Percentiles rank a stretch among this genome's conserved stretches.
Evolutionary conservation across 2,888 invertebrate species (phyloP).

Genomic region (Macrophya annulata): DNA sequence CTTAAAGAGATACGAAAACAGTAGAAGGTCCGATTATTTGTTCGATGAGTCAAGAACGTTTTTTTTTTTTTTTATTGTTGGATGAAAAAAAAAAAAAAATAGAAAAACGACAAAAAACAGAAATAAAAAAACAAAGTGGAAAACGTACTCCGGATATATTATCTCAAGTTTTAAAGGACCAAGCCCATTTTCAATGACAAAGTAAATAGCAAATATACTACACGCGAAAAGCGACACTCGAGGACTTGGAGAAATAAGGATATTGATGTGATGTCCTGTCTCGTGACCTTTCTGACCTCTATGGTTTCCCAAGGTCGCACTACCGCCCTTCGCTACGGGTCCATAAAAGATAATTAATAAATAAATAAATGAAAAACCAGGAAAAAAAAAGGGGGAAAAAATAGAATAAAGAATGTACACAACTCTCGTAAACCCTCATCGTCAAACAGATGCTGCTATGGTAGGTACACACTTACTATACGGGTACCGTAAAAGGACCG

Average conservation of each 20-base stretch:
- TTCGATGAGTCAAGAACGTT: not conserved
- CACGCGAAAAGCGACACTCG: not conserved
- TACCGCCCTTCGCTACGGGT: not conserved
- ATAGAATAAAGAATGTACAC: not conserved
- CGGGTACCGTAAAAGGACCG: not conserved
- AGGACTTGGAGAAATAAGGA: constrained; percentile 12
- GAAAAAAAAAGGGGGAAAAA: not conserved
- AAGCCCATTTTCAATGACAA: not conserved
- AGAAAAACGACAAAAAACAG: not conserved
- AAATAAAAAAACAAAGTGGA: not conserved
- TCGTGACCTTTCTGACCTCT: constrained; percentile 22
- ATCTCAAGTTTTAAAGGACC: constrained; percentile 10
- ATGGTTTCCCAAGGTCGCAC: constrained; percentile 18
- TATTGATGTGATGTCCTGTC: constrained; percentile 43
- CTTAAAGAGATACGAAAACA: not conserved
- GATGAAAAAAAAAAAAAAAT: not conserved
- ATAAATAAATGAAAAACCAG: constrained; percentile 2
- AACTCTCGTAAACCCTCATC: not conserved
- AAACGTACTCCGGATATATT: constrained; percentile 7
- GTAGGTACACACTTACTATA: not conserved
- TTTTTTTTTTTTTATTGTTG: not conserved
- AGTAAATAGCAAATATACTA: constrained; percentile 4
- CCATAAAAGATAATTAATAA: not conserved
- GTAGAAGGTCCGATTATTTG: not conserved
- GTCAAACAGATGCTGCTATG: not conserved